Evolutionary conservation across 2,888 invertebrate species (phyloP).

Genomic region (Agrotis ipsilon): DNA sequence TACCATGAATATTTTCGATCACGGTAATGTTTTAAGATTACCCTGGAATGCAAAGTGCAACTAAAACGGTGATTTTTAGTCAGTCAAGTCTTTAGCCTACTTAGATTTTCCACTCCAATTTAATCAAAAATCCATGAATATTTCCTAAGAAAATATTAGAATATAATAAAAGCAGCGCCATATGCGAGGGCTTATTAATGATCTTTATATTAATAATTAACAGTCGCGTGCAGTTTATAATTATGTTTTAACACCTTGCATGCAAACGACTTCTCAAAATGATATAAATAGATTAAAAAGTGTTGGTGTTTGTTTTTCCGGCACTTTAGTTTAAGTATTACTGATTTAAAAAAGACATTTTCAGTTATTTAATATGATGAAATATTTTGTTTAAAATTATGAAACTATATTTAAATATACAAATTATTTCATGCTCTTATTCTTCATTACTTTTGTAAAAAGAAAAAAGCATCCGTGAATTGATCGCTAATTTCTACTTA

Average conservation of each 20-base stretch:
- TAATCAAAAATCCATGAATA: neutral
- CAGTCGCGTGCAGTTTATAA: slow-evolving; percentile 54
- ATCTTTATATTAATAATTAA: slow-evolving; percentile 59
- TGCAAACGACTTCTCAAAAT: slow-evolving; percentile 35
- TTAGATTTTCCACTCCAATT: too few species aligned
- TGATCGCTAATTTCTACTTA: slow-evolving; percentile 1
- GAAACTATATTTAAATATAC: too few species aligned
- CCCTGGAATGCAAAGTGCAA: too few species aligned
- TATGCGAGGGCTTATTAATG: slow-evolving; percentile 47
- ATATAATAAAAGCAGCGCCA: slow-evolving; percentile 21
- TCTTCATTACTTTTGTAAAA: too few species aligned
- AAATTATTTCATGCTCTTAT: too few species aligned
- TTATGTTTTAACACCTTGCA: slow-evolving; percentile 49
- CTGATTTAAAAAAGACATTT: neutral
- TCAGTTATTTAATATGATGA: too few species aligned
- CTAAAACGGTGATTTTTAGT: too few species aligned
- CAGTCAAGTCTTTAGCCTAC: too few species aligned
- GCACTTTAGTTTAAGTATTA: neutral
- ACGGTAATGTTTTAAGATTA: too few species aligned
- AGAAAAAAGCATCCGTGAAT: neutral
- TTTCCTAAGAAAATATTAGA: slow-evolving; percentile 12
- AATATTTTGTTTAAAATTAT: too few species aligned
- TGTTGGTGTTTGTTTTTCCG: neutral
- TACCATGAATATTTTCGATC: too few species aligned
- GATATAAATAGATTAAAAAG: slow-evolving; percentile 13